These are phyloP conservation scores for Leptura quadrifasciata DNA, from an alignment of 2,888 invertebrate genomes.

Conservation along the genomic window DNA sequence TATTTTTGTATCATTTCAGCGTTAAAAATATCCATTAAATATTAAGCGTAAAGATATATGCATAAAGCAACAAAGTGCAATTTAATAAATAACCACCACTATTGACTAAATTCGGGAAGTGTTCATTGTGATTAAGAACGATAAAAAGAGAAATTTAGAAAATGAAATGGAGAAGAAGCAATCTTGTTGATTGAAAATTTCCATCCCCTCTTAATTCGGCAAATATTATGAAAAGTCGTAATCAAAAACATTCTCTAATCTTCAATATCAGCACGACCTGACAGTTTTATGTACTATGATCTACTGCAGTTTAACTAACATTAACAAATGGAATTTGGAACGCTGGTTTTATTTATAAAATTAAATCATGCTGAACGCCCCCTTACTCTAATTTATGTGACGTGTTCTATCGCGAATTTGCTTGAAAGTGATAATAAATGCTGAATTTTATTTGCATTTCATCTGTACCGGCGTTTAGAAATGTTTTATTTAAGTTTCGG, in stretches of 20 bases:
- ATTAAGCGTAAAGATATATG: no score
- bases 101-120: no score
- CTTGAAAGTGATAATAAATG: constrained; percentile 1
- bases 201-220: neutral
- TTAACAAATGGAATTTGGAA: constrained; percentile 3
- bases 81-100: no score
- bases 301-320: neutral
- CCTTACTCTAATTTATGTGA: constrained; percentile 7
- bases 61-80: no score
- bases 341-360: neutral
- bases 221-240: no score
- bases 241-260: no score
- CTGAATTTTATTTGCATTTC: neutral
- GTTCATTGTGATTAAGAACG: no score
- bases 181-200: neutral
- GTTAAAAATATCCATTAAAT: no score
- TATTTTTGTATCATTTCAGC: no score
- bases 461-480: neutral
- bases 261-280: neutral
- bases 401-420: neutral
- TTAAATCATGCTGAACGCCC: constrained; percentile 4
- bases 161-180: neutral
- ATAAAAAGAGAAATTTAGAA: no score
- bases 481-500: constrained; percentile 7
- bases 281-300: neutral